Conservation (phyloP, 1,140 invertebrate species). For the Bombus terrestris region DNA sequence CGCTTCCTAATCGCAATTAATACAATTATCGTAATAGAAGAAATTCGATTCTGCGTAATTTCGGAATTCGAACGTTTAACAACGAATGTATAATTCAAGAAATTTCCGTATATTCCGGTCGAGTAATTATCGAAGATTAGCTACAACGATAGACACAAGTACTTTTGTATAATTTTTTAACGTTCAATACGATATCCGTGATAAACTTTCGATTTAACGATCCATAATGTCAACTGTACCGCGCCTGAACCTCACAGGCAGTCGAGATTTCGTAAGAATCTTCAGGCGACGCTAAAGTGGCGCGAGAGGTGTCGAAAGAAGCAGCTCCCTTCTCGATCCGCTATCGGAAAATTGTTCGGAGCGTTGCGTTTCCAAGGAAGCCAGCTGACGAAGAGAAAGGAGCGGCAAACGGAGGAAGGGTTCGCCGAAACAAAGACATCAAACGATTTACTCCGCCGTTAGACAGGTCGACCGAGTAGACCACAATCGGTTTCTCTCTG, state of each 20-base stretch:
- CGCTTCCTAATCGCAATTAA: background rate
- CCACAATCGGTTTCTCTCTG: constrained; percentile 40
- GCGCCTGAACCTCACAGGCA: too few relatives aligned
- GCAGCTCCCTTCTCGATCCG: constrained; percentile 20
- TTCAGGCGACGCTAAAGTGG: constrained; percentile 27
- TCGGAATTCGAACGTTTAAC: background rate
- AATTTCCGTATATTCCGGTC: background rate
- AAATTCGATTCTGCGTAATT: background rate
- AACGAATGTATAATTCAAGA: background rate
- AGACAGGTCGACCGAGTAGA: constrained; percentile 24
- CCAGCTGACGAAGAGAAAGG: constrained; percentile 31
- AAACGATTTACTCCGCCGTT: constrained; percentile 52
- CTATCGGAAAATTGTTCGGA: constrained; percentile 42
- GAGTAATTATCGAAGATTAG: background rate
- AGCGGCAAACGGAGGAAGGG: constrained; percentile 33
- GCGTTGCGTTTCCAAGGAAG: constrained; percentile 32
- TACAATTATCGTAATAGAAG: background rate
- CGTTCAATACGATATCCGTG: too few relatives aligned
- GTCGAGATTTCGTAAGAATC: constrained; percentile 2
- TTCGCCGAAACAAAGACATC: constrained; percentile 62
- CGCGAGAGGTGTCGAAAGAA: constrained; percentile 35
- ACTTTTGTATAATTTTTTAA: too few relatives aligned
- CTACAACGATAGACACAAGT: background rate
- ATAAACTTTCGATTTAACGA: background rate
- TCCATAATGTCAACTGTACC: background rate